Percentiles rank a stretch among this genome's conserved stretches.
phyloP scores from a whole-genome alignment of 2,888 invertebrate species.

The Conops quadrifasciatus region DNA sequence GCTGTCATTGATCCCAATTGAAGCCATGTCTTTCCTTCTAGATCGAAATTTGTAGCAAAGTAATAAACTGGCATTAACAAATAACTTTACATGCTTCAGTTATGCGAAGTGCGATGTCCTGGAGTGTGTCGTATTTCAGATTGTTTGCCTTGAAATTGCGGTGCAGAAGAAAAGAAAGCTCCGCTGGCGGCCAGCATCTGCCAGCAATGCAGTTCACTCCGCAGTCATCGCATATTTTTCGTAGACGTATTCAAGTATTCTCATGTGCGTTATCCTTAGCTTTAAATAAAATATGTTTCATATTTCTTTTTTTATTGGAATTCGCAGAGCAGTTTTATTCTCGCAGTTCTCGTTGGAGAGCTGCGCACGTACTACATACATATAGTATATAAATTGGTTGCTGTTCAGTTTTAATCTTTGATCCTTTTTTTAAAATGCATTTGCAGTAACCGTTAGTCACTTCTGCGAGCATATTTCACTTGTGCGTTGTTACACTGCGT shows the following conservation, averaged over 20 bases:
- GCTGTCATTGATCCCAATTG: conserved; percentile 24
- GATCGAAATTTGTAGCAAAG: neutral
- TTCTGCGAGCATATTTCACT: conserved; percentile 25
- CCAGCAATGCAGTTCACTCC: too few species aligned
- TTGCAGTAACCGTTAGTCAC: neutral
- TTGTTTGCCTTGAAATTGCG: neutral
- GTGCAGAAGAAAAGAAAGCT: neutral
- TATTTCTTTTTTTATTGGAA: neutral
- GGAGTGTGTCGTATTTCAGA: neutral
- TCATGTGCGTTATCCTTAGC: neutral
- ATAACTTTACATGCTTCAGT: conserved; percentile 7
- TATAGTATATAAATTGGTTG: too few species aligned
- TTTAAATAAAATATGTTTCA: neutral
- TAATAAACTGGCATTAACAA: conserved; percentile 30
- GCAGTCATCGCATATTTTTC: neutral
- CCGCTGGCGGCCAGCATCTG: too few species aligned
- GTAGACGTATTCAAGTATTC: conserved; percentile 8
- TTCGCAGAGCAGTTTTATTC: conserved; percentile 3
- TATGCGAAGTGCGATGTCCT: neutral
- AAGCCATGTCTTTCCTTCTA: neutral
- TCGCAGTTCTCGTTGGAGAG: neutral
- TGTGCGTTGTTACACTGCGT: conserved; percentile 20
- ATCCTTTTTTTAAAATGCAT: conserved; percentile 25
- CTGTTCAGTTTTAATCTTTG: neutral
- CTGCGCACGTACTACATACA: too few species aligned